Base-by-base conservation (phyloP, 2,888 invertebrate genomes). In the Lithophane semibrunnea region DNA sequence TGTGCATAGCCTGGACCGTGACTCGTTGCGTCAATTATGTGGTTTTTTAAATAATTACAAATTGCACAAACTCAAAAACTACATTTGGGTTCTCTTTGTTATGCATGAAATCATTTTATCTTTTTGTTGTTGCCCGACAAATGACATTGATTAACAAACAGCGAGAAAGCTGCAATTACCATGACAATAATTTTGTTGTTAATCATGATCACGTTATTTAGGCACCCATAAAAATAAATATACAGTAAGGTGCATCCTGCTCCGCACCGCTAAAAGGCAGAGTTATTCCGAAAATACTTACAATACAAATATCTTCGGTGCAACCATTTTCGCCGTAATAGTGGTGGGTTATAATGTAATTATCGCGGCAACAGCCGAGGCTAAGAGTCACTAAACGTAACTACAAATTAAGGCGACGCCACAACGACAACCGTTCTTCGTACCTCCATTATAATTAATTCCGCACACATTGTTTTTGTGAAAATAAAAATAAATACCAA, bases 381-480 rank as follows among this genome's bases (percentile, higher is more conserved):
- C 85, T 82, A 86, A 85, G 82, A 87, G 79, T 82, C 83, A 82
- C 87, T 84, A 86, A 86, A 84, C 84, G 82, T 86, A 87, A 88
- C 86, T 86, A 88, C 86, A 88, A 91, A 92, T 92, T 91, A 91
- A 88, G 85, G 83, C 84, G 80, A 85, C 84, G 85, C 83, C 86
- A 77, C 75, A 83, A 67, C 65, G 73, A 72, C 78, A 72, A 67
- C 78, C 75, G 79, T 87, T 85, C 85, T 88, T 88, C 80, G 85
- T 86, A 78, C 82, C 83, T 82, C 69, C 81, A 80, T 89, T 89
- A 90, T 88, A 88, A 89, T 83, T 87, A 87, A 84, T 88, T 87
- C 79, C 86, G 84, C 84, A 87, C 85, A 84, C 80, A 86, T 83
- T 79, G 63, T 64, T 79, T 71, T 44, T 67, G 37, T 64, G 49